These are phyloP conservation scores for Coranthus polyacanthus DNA, from an alignment of 2,797 vertebrate species.

Conservation along the genomic window DNA sequence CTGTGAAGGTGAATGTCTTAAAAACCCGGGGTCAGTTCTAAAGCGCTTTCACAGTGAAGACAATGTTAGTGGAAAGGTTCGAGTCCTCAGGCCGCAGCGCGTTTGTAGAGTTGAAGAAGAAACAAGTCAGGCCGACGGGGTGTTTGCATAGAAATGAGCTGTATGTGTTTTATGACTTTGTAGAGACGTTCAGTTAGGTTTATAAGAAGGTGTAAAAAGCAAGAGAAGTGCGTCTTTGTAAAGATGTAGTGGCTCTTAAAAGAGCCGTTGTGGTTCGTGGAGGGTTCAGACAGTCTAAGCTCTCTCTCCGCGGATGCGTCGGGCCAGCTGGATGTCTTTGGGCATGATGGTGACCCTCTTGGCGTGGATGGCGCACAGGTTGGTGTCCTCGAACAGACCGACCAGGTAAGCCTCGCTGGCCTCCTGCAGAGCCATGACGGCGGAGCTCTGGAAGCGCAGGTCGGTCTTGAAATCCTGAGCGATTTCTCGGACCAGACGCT, in stretches of 20 bases:
- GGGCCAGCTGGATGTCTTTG: conserved; percentile 68
- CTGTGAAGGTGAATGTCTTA: too few species aligned
- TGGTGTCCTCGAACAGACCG: conserved; percentile 65
- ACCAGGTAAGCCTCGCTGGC: conserved; percentile 61
- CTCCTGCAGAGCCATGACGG: conserved; percentile 59
- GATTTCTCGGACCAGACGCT: conserved; percentile 61
- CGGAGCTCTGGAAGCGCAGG: conserved; percentile 59
- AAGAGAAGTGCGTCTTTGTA: too few species aligned
- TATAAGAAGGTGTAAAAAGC: too few species aligned
- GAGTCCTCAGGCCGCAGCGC: too few species aligned
- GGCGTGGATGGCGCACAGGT: conserved; percentile 63
- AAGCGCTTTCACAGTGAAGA: too few species aligned
- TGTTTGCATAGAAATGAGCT: too few species aligned
- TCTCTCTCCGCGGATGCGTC: conserved; percentile 3
- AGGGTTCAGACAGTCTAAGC: neutral
- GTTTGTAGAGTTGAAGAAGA: too few species aligned
- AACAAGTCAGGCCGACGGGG: too few species aligned
- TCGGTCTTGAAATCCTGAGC: conserved; percentile 67
- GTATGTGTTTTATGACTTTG: too few species aligned
- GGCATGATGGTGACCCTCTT: conserved; percentile 67
- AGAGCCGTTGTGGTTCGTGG: neutral
- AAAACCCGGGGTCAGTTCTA: too few species aligned
- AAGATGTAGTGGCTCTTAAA: neutral
- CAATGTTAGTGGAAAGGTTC: too few species aligned
- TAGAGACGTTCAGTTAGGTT: too few species aligned